Base-by-base conservation (phyloP, 2,113 vertebrate genomes). In the Notechis scutatus region DNA sequence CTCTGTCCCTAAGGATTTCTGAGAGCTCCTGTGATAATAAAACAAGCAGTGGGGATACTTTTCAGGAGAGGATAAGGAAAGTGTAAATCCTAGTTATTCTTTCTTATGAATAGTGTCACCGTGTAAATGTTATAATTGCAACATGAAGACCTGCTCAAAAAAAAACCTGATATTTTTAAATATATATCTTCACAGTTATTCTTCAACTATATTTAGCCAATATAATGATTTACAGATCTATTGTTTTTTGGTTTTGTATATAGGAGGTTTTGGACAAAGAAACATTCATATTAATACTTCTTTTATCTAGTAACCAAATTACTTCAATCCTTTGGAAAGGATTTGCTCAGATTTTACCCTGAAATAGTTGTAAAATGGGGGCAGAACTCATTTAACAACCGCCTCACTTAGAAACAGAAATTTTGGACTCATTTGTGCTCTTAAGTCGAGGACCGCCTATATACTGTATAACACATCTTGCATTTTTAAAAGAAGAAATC, bases 171-270 rank as follows among this genome's bases (percentile, higher is more conserved):
- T 34, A 74, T 74, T 74, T 74, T 94, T 1, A 0, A 39, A 88
- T n/a, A 74, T 91, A 94, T 95, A 54, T 95, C 81, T 93, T 56
- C 7, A 92, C 93, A 94, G 93, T 87, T 94, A 91, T 96, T 97
- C 95, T 97, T 94, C 97, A 96, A 96, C 97, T 97, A 96, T 97
- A 97, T 98, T 97, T 98, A 97, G 97, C 92, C 95, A 96, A 93
- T 90, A 87, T 91, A 92, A 96, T 92, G 91, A 95, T 93, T 95
- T 94, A 89, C 93, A 97, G 94, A 95, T 93, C 94, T 59, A 52
- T 52, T 97, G 92, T 95, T 96, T 97, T 50, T 97, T 42, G 18
- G 15, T 81, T 20, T 95, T 97, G 95, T 97, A 97, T 96, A 95
- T 92, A 96, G 95, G 94, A 96, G 96, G 97, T 94, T 95, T 95